A percentile compares a stretch with the other conserved stretches of the same genome.
phyloP scores from a whole-genome alignment of 2,888 invertebrate genomes.

The Pristionchus japonicus region DNA sequence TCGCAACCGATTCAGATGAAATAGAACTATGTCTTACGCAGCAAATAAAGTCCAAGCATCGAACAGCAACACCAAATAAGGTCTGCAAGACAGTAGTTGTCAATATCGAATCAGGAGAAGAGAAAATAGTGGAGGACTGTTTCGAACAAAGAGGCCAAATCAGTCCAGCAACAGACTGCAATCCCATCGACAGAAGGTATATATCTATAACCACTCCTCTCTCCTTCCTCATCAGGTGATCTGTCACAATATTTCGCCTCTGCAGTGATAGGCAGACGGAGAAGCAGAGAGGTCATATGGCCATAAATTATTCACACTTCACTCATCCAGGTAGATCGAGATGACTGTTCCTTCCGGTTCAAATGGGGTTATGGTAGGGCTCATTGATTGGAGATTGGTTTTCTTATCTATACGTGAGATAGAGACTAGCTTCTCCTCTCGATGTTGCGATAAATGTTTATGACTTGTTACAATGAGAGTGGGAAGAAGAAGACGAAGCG shows the following conservation, averaged over 20 bases:
- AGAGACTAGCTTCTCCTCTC: background rate
- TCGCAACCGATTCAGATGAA: background rate
- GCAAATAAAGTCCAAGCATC: background rate
- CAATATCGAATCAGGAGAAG: too few species aligned
- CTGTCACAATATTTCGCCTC: constrained; percentile 28
- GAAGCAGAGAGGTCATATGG: constrained; percentile 9
- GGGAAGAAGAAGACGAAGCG: background rate
- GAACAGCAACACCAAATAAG: too few species aligned
- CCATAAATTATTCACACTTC: constrained; percentile 29
- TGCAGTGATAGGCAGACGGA: constrained; percentile 5
- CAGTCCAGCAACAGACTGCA: too few species aligned
- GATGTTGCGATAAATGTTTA: constrained; percentile 43
- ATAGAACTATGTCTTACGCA: background rate
- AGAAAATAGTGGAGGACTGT: too few species aligned
- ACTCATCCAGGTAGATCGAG: background rate
- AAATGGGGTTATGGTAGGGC: background rate
- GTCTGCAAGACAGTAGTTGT: too few species aligned
- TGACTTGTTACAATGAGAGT: constrained; percentile 43
- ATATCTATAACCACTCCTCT: background rate
- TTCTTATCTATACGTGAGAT: constrained; percentile 3
- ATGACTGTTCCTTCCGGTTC: background rate
- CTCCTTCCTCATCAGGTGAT: background rate
- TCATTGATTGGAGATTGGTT: background rate
- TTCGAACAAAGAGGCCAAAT: background rate
- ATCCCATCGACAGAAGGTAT: background rate